Evolutionary conservation across 2,797 vertebrate species (phyloP).

Genomic region (Discoglossus pictus): DNA sequence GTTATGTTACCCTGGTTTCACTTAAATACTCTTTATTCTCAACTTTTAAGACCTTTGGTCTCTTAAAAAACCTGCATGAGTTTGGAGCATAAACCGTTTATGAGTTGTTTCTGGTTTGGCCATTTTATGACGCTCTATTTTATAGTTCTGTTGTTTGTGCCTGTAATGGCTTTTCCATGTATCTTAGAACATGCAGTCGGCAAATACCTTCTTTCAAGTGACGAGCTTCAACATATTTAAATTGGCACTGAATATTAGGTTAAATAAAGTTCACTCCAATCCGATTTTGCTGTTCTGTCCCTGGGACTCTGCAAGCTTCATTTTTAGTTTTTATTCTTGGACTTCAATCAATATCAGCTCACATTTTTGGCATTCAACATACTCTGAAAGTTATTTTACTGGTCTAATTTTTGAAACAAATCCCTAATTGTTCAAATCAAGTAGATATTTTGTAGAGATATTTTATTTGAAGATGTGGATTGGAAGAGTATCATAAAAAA

Average conservation of each 20-base stretch:
- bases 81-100: slow-evolving; percentile 53
- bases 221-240: slow-evolving; percentile 68
- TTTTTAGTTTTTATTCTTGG: slow-evolving; percentile 64
- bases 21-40: slow-evolving; percentile 24
- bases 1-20: slow-evolving; percentile 28
- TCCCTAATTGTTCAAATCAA: too few relatives aligned
- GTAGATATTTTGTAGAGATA: too few relatives aligned
- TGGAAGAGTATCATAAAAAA: too few relatives aligned
- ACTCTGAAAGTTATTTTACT: too few relatives aligned
- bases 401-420: too few relatives aligned
- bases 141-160: slow-evolving; percentile 70
- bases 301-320: slow-evolving; percentile 64
- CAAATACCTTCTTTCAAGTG: slow-evolving; percentile 66
- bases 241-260: slow-evolving; percentile 70
- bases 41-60: slow-evolving; percentile 52
- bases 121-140: slow-evolving; percentile 70
- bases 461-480: too few relatives aligned
- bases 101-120: slow-evolving; percentile 71
- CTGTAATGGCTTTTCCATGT: slow-evolving; percentile 79
- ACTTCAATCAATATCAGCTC: slow-evolving; percentile 67
- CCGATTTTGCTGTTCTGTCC: slow-evolving; percentile 60
- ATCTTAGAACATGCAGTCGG: slow-evolving; percentile 61
- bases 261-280: slow-evolving; percentile 71
- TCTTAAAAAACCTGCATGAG: slow-evolving; percentile 56
- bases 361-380: slow-evolving; percentile 57